Evolutionary conservation across 2,113 vertebrate species (phyloP), one percentile per base, ranked within the genome.

Genomic region (Micronycteris hirsuta): DNA sequence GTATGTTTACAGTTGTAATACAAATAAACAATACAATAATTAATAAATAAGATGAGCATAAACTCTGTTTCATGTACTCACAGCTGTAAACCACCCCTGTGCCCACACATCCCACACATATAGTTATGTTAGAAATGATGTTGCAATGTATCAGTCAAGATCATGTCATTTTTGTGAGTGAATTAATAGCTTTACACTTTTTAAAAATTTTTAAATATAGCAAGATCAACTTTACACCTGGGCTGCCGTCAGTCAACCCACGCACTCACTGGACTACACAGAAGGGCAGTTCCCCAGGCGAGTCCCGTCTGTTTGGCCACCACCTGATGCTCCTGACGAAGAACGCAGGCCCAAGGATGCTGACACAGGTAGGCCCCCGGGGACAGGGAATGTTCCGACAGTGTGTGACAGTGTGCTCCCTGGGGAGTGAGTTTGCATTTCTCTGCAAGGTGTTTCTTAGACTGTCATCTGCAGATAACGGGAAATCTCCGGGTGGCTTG

Each of bases 161-260:
- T n/a, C 36, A 17, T 2, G 54, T 24, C 13, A 58, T 91, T 80
- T 73, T 47, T 7, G 6, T 70, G 41, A 93, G 28, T 67, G 47
- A 92, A 89, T 80, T 93, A 58, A 93, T 41, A 11, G 38, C 5
- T 78, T 77, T 45, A n/a, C 9, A n/a, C 2, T 70, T 70, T 80
- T 43, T 7, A n/a, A n/a, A n/a, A n/a, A n/a, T 43, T 54, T n/a
- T 45, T 56, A 31, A 85, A 90, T 91, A 47, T 68, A 99, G 99
- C 99, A 99, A 98, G 99, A 99, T 97, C 99, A 99, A 95, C 98
- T 99, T 95, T 99, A 99, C 45, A 99, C 99, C 38, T 99, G 99
- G 99, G 99, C 99, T 88, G 99, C 99, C 16, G 99, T 99, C 67
- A 99, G 98, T 96, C 99, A 99, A 98, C 99, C 99, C 2, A 98